Conservation (phyloP, 2,113 vertebrate species). For the Lucifuga dentata region DNA sequence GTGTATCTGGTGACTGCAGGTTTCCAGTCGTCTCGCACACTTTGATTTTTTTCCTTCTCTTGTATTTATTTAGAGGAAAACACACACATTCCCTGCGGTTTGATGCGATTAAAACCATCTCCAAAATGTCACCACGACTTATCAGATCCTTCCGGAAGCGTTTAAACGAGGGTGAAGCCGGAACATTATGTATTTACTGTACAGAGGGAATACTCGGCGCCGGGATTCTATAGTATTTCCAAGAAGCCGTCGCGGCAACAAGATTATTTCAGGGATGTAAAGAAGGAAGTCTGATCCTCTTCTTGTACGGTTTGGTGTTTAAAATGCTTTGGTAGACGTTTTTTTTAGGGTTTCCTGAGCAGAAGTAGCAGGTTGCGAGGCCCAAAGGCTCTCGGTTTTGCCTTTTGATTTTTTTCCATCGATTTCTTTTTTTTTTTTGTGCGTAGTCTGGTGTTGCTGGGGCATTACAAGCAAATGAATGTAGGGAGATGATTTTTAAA, state of each 20-base stretch:
- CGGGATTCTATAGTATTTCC: slow-evolving; percentile 59
- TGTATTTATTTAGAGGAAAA: slow-evolving; percentile 78
- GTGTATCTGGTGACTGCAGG: slow-evolving; percentile 83
- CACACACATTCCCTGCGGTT: slow-evolving; percentile 78
- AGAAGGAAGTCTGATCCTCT: slow-evolving; percentile 25
- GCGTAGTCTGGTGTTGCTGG: slow-evolving; percentile 17
- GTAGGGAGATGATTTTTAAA: slow-evolving; percentile 49
- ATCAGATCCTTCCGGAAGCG: slow-evolving; percentile 58
- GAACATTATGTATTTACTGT: slow-evolving; percentile 60
- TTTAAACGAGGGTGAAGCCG: too few relatives aligned
- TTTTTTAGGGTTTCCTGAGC: slow-evolving; percentile 31
- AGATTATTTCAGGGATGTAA: slow-evolving; percentile 62
- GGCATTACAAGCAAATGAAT: slow-evolving; percentile 54
- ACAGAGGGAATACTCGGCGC: slow-evolving; percentile 34
- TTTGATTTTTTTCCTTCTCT: slow-evolving; percentile 25
- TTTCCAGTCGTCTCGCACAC: slow-evolving; percentile 78
- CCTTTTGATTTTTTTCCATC: slow-evolving; percentile 46
- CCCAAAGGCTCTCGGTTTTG: slow-evolving; percentile 46
- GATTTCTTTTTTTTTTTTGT: slow-evolving; percentile 7
- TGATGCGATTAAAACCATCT: slow-evolving; percentile 63
- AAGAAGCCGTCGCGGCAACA: slow-evolving; percentile 48
- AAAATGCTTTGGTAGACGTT: slow-evolving; percentile 36
- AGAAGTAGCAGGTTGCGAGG: slow-evolving; percentile 38
- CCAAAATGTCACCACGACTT: slow-evolving; percentile 72
- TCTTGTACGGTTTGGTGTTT: slow-evolving; percentile 39